These are phyloP conservation scores for Callipepla californica DNA, from an alignment of 2,113 vertebrate genomes.

Conservation along the genomic window DNA sequence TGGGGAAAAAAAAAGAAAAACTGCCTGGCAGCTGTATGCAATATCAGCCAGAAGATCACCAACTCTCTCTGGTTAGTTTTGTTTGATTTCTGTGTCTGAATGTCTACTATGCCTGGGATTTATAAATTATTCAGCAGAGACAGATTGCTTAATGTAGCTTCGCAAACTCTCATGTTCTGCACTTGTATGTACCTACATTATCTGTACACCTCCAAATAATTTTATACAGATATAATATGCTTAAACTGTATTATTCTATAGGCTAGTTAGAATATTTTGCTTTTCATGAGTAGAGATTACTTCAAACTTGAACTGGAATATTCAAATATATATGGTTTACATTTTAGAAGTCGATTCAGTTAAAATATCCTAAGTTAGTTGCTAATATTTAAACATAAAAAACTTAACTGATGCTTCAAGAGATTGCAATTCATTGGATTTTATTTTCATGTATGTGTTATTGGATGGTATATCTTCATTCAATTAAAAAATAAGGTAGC, in stretches of 20 bases:
- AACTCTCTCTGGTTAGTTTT: not conserved
- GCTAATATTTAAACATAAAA: not conserved
- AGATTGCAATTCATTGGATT: not conserved
- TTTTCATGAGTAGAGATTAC: not conserved
- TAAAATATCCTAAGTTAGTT: not conserved
- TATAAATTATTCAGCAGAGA: constrained; percentile 28
- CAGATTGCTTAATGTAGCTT: not conserved
- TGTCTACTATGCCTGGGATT: not conserved
- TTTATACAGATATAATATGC: not conserved
- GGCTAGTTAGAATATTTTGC: not conserved
- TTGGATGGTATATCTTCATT: not conserved
- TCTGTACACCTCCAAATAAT: not conserved
- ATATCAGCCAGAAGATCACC: not conserved
- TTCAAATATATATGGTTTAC: not conserved
- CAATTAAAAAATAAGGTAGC: not conserved
- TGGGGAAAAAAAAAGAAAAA: not conserved
- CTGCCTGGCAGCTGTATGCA: not conserved
- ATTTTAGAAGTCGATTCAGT: not conserved
- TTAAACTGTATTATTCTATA: not conserved
- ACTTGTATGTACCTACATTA: not conserved
- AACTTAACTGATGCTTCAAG: not conserved
- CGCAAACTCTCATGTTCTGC: not conserved
- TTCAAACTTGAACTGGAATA: not conserved
- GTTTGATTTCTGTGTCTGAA: not conserved
- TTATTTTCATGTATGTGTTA: not conserved